phyloP scores from a whole-genome alignment of 2,888 invertebrate species.

The Acronicta leporina region DNA sequence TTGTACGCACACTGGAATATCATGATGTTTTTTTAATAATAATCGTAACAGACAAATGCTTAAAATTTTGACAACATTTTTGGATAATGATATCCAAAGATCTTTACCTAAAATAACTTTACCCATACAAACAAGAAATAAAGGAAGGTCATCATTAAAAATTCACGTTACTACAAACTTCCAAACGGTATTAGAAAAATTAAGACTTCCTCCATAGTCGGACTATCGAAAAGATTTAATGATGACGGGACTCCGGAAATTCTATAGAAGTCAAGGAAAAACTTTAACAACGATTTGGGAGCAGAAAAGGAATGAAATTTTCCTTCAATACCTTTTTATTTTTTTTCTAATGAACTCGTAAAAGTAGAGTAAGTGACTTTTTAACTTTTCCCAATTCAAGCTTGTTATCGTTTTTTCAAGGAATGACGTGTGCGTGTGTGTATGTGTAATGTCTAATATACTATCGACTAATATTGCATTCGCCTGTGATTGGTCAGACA shows the following conservation, averaged over 20 bases:
- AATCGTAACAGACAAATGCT: too few species aligned
- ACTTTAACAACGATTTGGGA: conserved; percentile 9
- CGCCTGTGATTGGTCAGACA: too few species aligned
- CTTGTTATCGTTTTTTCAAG: too few species aligned
- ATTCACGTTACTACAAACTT: conserved; percentile 26
- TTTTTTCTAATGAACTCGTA: not conserved
- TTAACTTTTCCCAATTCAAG: not conserved
- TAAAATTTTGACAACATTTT: too few species aligned
- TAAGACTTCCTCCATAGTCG: conserved; percentile 12
- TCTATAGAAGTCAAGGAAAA: conserved; percentile 25
- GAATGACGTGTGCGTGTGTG: too few species aligned
- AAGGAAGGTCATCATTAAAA: conserved; percentile 27
- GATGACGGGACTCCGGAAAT: conserved; percentile 27
- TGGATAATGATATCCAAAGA: not conserved
- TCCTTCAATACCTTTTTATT: not conserved
- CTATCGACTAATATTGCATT: too few species aligned
- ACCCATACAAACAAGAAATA: conserved; percentile 8
- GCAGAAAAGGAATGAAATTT: conserved; percentile 3
- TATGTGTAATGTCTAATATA: too few species aligned
- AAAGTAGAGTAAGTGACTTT: not conserved
- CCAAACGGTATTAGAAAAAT: conserved; percentile 25
- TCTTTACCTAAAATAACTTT: not conserved
- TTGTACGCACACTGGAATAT: too few species aligned
- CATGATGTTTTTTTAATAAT: too few species aligned
- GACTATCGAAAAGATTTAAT: conserved; percentile 46